Conservation (phyloP, 2,888 invertebrate species). For the Lasioglossum marginatum region DNA sequence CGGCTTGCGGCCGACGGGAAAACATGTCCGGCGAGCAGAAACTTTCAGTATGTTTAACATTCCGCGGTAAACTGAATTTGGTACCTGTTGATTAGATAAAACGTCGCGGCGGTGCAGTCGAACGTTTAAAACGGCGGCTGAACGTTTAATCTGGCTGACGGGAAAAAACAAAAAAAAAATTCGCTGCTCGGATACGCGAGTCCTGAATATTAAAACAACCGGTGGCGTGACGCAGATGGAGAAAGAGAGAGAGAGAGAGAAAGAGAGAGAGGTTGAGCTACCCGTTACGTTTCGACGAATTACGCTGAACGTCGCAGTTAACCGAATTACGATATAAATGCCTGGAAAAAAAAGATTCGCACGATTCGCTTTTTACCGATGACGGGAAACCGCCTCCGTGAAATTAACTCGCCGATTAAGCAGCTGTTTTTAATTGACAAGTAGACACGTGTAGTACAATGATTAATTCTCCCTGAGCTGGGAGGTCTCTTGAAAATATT, state of each 20-base stretch:
- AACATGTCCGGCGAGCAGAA: constrained; percentile 10
- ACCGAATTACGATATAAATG: constrained; percentile 56
- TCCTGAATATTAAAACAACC: constrained; percentile 30
- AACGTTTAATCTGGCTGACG: constrained; percentile 52
- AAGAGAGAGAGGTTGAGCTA: neutral
- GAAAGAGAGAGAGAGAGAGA: neutral
- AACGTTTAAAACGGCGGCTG: constrained; percentile 48
- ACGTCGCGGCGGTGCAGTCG: constrained; percentile 40
- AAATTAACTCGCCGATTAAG: constrained; percentile 30
- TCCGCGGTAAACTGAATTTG: constrained; percentile 60
- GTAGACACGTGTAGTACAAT: constrained; percentile 19
- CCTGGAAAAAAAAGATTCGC: constrained; percentile 13
- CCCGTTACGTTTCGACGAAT: constrained; percentile 33
- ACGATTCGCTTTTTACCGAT: neutral
- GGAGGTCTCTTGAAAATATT: constrained; percentile 29
- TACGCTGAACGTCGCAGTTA: constrained; percentile 30
- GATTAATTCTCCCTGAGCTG: constrained; percentile 29
- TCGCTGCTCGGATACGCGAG: constrained; percentile 11
- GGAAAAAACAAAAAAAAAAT: constrained; percentile 18
- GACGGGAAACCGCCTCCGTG: neutral
- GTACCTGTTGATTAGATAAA: constrained; percentile 70
- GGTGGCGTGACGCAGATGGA: neutral
- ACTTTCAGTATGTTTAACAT: constrained; percentile 48
- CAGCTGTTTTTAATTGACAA: constrained; percentile 35
- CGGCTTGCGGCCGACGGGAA: constrained; percentile 1